Conservation (phyloP, 2,797 vertebrate species). For the Nyctibius grandis region DNA sequence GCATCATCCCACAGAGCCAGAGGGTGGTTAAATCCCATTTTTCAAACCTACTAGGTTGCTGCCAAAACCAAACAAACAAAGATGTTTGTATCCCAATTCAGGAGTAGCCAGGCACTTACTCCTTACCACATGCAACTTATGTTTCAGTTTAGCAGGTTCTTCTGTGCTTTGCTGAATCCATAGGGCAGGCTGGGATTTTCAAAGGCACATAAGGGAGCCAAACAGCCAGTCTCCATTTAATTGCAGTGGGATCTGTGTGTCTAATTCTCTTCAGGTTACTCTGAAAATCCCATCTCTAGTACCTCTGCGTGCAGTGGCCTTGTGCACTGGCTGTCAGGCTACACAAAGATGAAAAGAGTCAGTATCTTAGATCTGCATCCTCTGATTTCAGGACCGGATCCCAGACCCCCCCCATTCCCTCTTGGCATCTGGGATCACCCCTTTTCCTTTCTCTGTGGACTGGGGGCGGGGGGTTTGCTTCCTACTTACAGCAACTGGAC, state of each 20-base stretch:
- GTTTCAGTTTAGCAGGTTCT: neutral
- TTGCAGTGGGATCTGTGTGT: neutral
- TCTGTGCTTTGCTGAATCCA: neutral
- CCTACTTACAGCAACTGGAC: neutral
- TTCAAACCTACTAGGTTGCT: neutral
- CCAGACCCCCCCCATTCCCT: neutral
- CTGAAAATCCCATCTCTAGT: neutral
- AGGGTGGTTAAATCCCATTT: neutral
- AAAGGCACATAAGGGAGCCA: neutral
- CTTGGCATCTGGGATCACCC: neutral
- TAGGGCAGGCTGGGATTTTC: neutral
- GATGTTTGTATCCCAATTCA: neutral
- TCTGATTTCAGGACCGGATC: neutral
- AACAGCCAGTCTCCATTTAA: neutral
- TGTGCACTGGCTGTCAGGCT: neutral
- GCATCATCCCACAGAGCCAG: neutral
- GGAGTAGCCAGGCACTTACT: neutral
- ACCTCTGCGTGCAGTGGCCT: neutral
- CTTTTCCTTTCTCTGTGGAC: fast-evolving
- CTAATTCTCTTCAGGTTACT: neutral
- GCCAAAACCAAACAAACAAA: neutral
- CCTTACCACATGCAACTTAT: fast-evolving
- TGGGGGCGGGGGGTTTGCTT: neutral
- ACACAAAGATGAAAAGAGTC: neutral
- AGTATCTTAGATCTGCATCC: neutral